Base-by-base conservation (phyloP, 2,113 vertebrate genomes). In the Donacobius atricapilla region DNA sequence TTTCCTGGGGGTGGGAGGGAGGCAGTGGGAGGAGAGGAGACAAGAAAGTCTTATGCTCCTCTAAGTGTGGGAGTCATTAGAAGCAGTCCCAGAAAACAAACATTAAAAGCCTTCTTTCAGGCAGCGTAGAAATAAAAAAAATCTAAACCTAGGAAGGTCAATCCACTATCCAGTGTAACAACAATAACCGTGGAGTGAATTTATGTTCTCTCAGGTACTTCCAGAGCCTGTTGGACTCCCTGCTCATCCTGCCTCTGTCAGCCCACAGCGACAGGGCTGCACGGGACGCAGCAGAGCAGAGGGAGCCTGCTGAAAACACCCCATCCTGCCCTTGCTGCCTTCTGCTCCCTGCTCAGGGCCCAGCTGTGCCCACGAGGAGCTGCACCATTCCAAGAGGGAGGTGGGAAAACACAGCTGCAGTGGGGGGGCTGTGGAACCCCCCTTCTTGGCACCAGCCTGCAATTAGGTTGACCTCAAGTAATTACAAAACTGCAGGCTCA, bases 21-120 rank as follows among this genome's bases (percentile, higher is more conserved):
- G 33, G 70, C 70, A 88, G 61, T 24, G 22, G 48, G 56, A 94
- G 69, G 53, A 79, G 42, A 90, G 22, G 51, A 87, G 61, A 84
- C 56, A 86, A 77, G 58, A 50, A 82, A 90, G 83, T 72, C 83
- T 96, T 31, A 22, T 2, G 27, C 51, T 82, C 40, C 80, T 22
- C 80, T 22, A 39, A 78, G 70, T 12, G 65, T 72, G 19, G 57
- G 53, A 94, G 70, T 69, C 84, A 72, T 94, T 85, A 82, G 93
- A 84, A 87, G 73, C 77, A 89, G 73, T 24, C 39, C 79, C 61
- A 80, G 85, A 87, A 94, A 95, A 77, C 79, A 93, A 83, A 66
- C 60, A 77, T 39, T 58, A 68, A 81, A 96, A 86, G 80, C 30
- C 70, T 92, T 54, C 56, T 89, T 93, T 90, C 60, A 61, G 20